Conservation (phyloP, 2,113 vertebrate species). For the Scomber colias region DNA sequence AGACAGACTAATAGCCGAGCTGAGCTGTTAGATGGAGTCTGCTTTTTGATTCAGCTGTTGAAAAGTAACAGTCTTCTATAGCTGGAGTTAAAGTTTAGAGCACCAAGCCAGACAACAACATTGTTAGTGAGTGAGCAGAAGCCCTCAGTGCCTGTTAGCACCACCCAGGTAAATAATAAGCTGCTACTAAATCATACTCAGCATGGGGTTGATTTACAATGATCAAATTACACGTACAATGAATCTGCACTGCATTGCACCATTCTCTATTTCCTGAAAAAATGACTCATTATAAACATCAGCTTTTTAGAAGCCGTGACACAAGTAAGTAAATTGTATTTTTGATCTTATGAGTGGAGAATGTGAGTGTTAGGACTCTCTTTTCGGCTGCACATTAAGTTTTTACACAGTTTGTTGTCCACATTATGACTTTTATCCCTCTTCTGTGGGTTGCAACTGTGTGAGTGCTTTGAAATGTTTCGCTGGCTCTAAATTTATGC, state of each 20-base stretch:
- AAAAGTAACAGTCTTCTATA: background rate
- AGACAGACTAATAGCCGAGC: too few relatives aligned
- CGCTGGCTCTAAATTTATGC: background rate
- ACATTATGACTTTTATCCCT: constrained; percentile 2
- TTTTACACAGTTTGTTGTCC: background rate
- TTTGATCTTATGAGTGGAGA: too few relatives aligned
- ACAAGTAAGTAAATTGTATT: too few relatives aligned
- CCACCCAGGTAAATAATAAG: background rate
- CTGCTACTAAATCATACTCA: too few relatives aligned
- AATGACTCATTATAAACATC: too few relatives aligned
- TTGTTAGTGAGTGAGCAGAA: background rate
- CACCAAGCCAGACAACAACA: background rate
- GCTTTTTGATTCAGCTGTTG: background rate
- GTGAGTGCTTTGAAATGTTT: background rate
- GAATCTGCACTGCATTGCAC: too few relatives aligned
- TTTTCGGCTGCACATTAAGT: background rate
- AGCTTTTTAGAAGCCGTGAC: too few relatives aligned
- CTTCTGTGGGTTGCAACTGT: background rate
- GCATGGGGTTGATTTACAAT: background rate
- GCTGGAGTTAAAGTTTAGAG: background rate
- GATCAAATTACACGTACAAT: background rate
- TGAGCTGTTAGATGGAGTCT: background rate
- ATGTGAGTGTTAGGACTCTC: background rate
- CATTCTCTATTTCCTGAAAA: too few relatives aligned
- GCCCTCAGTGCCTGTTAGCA: background rate